Base-by-base conservation (phyloP, 2,797 vertebrate species). In the Amniataba percoides region DNA sequence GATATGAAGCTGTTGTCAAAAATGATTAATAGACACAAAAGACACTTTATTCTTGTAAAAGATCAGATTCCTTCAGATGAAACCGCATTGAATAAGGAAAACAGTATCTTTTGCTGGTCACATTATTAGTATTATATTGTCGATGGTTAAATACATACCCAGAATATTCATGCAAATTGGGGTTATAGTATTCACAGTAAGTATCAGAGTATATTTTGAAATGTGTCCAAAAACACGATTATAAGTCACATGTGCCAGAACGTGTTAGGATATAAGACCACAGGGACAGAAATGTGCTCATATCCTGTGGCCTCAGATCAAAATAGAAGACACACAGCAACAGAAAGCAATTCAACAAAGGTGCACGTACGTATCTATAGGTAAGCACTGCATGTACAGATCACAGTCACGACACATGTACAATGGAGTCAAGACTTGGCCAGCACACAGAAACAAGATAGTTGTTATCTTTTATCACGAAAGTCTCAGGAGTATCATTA, bases 301-400 rank as follows among this genome's bases (percentile, higher is more conserved):
- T 7, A 43, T 56, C 56, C 18, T 25, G 21, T 49, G 25, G 34
- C 40, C 23, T 78, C 68, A 57, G 16, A 69, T 66, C 15, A 46
- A 18, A 45, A 21, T 0, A 7, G 48, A 6, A 55, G 18, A 43
- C 4, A 36, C 34, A 5, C 8, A 7, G 7, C 34, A n/a, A 63
- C 13, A 31, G 15, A 55, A 5, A 31, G 23, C n/a, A 11, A 5
- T 10, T 36, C 16, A 36, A 46, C 25, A 53, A 23, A 55, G 23
- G 23, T 49, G 0, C 27, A 31, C 3, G 27, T 31, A 31, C 27
- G 23, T 5, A 46, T 43, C 8, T 8, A 57, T 13, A 36, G 7
- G 19, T 16, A 15, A 46, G 9, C 46, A 52, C 7, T 34, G 45
- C 19, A 56, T 5, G 62, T 36, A 23, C 21, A 48, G 1, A 55